Evolutionary conservation across 1,140 invertebrate genomes (phyloP), one percentile per base, ranked within the genome.

Genomic region (Bombus sylvicola): DNA sequence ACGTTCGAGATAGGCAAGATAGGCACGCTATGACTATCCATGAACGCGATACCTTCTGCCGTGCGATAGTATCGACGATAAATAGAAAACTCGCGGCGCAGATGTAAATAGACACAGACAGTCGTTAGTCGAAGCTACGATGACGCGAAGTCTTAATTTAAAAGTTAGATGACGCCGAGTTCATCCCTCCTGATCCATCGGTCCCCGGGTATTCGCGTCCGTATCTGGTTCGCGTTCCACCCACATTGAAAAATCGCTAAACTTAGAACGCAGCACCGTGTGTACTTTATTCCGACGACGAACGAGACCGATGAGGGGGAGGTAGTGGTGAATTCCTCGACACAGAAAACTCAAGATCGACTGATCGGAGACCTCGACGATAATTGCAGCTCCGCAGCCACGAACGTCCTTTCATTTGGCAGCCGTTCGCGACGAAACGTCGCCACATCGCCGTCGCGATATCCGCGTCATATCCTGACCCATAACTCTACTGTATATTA

Each of bases 131-230:
- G 13, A 37, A 73, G 68, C 18, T 8, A 15, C 39, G 18, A 22
- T 69, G 71, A 59, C 57, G 53, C 73, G 66, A 84, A 89, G 86
- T 92, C 86, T 91, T 92, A 91, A 92, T 92, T 92, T 92, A 92
- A 92, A 92, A 92, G 92, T 92, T 91, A 92, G 86, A 39, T 13
- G 34, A 39, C 37, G 10, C 34, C 68, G 68, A 39, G 31, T 37
- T 68, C 18, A 22, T 34, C 31, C 66, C 66, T 31, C 9, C 9
- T 1, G 64, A n/a, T 62, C 59, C 28, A 62, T 31, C n/a, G 31
- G 92, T 92, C 39, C 37, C 18, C n/a, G 3, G 47, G 28, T 31
- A 28, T 73, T 72, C 39, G 39, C 39, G 68, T 62, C 18, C 22
- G 34, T 72, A 85, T 88, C 88, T 73, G 74, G 77, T 88, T 87